phyloP scores from a whole-genome alignment of 2,888 invertebrate genomes.

The Cataglyphis rosenhaueri region DNA sequence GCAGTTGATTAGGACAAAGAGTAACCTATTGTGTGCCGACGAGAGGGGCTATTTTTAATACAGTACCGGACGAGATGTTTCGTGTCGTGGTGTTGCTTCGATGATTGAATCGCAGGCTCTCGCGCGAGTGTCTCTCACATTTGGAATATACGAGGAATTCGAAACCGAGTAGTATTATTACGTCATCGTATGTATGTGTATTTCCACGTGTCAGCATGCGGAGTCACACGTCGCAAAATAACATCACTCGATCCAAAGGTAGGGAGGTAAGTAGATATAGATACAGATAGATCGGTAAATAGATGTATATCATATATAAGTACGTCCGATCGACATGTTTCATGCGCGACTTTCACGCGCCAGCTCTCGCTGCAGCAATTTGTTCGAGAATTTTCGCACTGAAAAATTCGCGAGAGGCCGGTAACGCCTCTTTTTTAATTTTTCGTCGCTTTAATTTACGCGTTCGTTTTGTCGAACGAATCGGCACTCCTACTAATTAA shows the following conservation, averaged over 20 bases:
- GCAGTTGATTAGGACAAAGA: constrained; percentile 30
- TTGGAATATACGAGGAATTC: constrained; percentile 16
- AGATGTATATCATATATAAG: background rate
- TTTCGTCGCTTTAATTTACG: background rate
- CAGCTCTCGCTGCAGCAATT: background rate
- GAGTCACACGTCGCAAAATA: background rate
- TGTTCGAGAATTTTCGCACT: constrained; percentile 12
- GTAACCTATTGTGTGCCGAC: constrained; percentile 13
- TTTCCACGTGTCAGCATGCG: constrained; percentile 26
- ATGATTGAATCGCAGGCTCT: constrained; percentile 7
- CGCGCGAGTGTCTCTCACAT: background rate
- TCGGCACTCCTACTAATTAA: background rate
- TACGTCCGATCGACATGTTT: background rate
- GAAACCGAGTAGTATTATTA: constrained; percentile 20
- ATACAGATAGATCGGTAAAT: too few relatives aligned
- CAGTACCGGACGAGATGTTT: constrained; percentile 1
- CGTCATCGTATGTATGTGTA: background rate
- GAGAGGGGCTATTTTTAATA: constrained; percentile 34
- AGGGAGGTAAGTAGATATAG: constrained; percentile 5
- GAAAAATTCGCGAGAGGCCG: constrained; percentile 12
- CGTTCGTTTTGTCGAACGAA: background rate
- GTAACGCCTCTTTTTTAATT: background rate
- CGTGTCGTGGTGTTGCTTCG: background rate
- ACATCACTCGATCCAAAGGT: constrained; percentile 2
- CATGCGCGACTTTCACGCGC: constrained; percentile 35